A percentile compares a stretch with the other conserved stretches of the same genome.
Conservation (phyloP, 1,140 invertebrate species). For the Trichoplusia ni region DNA sequence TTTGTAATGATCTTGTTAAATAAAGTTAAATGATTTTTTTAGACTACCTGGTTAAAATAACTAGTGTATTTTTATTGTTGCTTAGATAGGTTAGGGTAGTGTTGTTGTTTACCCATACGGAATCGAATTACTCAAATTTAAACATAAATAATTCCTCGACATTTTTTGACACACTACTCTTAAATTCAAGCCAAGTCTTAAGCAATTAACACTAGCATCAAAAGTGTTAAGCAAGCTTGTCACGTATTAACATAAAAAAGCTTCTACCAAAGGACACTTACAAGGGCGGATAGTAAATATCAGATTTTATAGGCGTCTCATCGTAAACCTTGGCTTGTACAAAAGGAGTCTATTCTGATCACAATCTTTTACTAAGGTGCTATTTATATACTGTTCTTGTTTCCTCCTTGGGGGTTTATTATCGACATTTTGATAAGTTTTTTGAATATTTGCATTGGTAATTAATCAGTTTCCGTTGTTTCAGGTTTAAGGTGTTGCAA, state of each 20-base stretch:
- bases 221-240: conserved; percentile 6
- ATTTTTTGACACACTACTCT: not conserved
- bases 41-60: no score
- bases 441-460: conserved; percentile 4
- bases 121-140: no score
- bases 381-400: conserved; percentile 34
- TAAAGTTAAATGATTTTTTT: no score
- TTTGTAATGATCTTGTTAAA: no score
- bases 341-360: conserved; percentile 24
- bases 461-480: no score
- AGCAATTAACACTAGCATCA: conserved; percentile 4
- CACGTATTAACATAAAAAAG: conserved; percentile 10
- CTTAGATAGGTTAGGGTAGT: no score
- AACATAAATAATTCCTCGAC: not conserved
- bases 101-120: no score
- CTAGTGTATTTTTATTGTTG: no score
- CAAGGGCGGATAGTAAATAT: conserved; percentile 19
- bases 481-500: not conserved
- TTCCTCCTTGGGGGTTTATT: conserved; percentile 32
- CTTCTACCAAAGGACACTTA: conserved; percentile 7
- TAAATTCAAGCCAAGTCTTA: not conserved
- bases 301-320: conserved; percentile 14
- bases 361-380: conserved; percentile 23
- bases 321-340: conserved; percentile 16
- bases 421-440: not conserved